Evolutionary conservation across 2,888 invertebrate species (phyloP).

Genomic region (Ecdyonurus torrentis): DNA sequence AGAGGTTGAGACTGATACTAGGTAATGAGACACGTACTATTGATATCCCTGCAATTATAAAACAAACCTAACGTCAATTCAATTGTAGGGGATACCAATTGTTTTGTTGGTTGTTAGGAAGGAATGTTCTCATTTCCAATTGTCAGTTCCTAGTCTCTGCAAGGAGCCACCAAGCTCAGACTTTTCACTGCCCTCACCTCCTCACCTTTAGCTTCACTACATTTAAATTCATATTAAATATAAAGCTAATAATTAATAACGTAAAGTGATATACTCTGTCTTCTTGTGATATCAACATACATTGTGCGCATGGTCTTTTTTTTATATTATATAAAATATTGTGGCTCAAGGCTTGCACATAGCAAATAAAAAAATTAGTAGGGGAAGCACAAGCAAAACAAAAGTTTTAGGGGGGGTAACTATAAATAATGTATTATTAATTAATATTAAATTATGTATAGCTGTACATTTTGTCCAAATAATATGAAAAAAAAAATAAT

Average conservation of each 20-base stretch:
- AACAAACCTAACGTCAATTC: neutral
- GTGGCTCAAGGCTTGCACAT: neutral
- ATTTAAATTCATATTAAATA: neutral
- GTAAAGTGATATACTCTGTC: neutral
- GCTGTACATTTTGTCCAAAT: neutral
- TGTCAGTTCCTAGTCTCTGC: neutral
- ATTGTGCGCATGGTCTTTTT: neutral
- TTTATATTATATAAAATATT: no score
- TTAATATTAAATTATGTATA: neutral
- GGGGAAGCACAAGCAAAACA: neutral
- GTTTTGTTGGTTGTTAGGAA: neutral
- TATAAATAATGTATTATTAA: neutral
- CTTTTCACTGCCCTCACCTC: neutral
- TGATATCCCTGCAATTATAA: constrained; percentile 45
- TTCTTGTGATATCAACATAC: neutral
- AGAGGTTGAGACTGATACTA: constrained; percentile 70
- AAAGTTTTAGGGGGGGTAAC: no score
- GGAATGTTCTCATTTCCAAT: neutral
- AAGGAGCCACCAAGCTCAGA: neutral
- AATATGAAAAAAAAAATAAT: neutral
- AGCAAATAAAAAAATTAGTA: neutral
- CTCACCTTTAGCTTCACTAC: neutral
- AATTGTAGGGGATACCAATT: neutral
- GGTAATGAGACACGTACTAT: constrained; percentile 81
- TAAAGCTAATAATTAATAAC: neutral